A percentile compares a stretch with the other conserved stretches of the same genome.
These are phyloP conservation scores for Bibio marci DNA, from an alignment of 2,888 invertebrate species.

Conservation along the genomic window DNA sequence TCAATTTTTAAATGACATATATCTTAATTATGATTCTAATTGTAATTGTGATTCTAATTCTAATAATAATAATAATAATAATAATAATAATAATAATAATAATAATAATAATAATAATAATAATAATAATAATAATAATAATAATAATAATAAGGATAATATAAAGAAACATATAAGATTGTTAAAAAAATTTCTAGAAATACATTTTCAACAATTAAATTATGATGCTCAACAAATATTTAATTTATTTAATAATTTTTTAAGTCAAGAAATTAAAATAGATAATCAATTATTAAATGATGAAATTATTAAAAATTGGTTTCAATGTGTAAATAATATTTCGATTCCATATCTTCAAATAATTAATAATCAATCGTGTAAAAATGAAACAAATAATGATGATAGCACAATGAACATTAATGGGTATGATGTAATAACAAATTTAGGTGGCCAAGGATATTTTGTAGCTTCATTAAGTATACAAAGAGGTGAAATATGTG, in stretches of 20 bases:
- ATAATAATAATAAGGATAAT: background rate
- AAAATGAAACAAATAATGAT: too few relatives aligned
- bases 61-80: background rate
- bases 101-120: background rate
- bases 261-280: slow-evolving; percentile 24
- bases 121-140: background rate
- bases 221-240: slow-evolving; percentile 73
- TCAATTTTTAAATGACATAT: slow-evolving; percentile 61
- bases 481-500: slow-evolving; percentile 56
- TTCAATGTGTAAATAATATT: slow-evolving; percentile 20
- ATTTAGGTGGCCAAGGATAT: slow-evolving; percentile 36
- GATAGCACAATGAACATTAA: slow-evolving; percentile 23
- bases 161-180: slow-evolving; percentile 31
- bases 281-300: slow-evolving; percentile 16
- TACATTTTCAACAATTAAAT: slow-evolving; percentile 52
- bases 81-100: background rate
- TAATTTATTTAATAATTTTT: slow-evolving; percentile 42
- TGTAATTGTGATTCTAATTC: too few relatives aligned
- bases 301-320: slow-evolving; percentile 23
- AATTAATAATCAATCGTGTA: slow-evolving; percentile 18
- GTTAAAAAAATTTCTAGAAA: slow-evolving; percentile 51
- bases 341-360: slow-evolving; percentile 31
- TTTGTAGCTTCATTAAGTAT: slow-evolving; percentile 62
- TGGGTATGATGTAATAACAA: slow-evolving; percentile 28
- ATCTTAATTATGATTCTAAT: too few relatives aligned